Conservation (phyloP, 1,140 invertebrate genomes). For the Platyscapa corneri region DNA sequence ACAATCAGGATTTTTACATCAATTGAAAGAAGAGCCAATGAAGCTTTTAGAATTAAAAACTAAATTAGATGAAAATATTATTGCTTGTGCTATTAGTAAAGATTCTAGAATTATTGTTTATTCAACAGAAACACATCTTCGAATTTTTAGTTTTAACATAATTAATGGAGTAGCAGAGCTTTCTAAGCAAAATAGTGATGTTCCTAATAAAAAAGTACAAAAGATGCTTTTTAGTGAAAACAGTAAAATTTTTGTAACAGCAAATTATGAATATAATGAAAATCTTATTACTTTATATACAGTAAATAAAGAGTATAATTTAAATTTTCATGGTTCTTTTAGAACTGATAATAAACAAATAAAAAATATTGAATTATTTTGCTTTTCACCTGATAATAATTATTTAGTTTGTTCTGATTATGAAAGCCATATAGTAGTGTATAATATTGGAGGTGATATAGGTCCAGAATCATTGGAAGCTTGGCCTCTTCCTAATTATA, state of each 20-base stretch:
- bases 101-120: slow-evolving; percentile 83
- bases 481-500: slow-evolving; percentile 80
- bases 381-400: slow-evolving; percentile 76
- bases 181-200: slow-evolving; percentile 60
- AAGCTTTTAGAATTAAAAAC: slow-evolving; percentile 80
- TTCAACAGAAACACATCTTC: slow-evolving; percentile 80
- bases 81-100: slow-evolving; percentile 80
- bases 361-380: slow-evolving; percentile 58
- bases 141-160: slow-evolving; percentile 80
- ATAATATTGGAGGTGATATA: slow-evolving; percentile 69
- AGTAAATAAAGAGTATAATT: slow-evolving; percentile 61
- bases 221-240: slow-evolving; percentile 70
- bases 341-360: slow-evolving; percentile 62
- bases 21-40: slow-evolving; percentile 76
- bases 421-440: slow-evolving; percentile 78
- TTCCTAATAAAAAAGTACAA: slow-evolving; percentile 62
- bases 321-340: slow-evolving; percentile 61
- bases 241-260: slow-evolving; percentile 65
- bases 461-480: slow-evolving; percentile 67
- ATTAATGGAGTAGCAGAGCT: slow-evolving; percentile 66
- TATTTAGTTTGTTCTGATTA: slow-evolving; percentile 79
- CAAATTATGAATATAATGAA: slow-evolving; percentile 59
- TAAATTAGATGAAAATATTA: slow-evolving; percentile 78
- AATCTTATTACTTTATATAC: slow-evolving; percentile 63
- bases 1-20: slow-evolving; percentile 58